phyloP scores from a whole-genome alignment of 2,113 vertebrate species.

The Nesoenas mayeri region DNA sequence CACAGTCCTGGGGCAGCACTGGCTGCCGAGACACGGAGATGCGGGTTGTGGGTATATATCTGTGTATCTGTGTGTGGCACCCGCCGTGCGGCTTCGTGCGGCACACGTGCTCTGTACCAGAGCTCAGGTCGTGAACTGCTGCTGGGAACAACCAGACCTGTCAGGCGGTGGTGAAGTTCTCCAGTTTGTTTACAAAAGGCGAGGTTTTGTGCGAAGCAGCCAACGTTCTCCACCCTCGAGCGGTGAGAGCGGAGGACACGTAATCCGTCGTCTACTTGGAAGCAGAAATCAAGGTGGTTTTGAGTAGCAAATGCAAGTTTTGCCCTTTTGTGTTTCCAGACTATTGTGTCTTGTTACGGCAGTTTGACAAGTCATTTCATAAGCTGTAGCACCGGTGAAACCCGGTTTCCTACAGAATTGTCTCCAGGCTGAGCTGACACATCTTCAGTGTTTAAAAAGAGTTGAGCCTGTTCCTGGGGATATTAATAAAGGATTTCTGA shows the following conservation, averaged over 20 bases:
- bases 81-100: rapidly evolving
- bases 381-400: background rate
- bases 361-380: background rate
- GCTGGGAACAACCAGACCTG: background rate
- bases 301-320: background rate
- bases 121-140: background rate
- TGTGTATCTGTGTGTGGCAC: rapidly evolving
- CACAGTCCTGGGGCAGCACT: rapidly evolving
- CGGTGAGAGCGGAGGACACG: rapidly evolving
- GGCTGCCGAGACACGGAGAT: no score
- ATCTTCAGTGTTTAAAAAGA: background rate
- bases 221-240: background rate
- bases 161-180: background rate
- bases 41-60: no score
- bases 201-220: background rate
- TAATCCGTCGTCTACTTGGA: background rate
- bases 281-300: background rate
- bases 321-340: background rate
- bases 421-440: background rate
- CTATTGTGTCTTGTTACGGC: background rate
- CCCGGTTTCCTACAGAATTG: background rate
- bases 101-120: rapidly evolving
- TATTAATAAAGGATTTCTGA: background rate
- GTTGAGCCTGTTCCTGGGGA: background rate
- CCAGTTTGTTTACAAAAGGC: background rate